Evolutionary conservation across 2,888 invertebrate species (phyloP).

Genomic region (Terebella lapidaria): DNA sequence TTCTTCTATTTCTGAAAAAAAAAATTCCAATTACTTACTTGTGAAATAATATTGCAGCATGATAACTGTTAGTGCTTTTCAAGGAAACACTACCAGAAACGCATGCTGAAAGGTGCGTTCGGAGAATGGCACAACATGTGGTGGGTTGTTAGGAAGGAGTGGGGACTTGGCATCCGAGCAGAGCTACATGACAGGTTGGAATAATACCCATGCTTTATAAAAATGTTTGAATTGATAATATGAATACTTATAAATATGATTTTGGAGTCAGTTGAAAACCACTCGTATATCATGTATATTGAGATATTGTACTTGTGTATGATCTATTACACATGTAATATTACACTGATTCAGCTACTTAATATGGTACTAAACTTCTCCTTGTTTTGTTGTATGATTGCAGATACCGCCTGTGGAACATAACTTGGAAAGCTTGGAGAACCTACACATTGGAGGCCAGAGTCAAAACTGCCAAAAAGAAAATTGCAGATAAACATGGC

Average conservation of each 20-base stretch:
- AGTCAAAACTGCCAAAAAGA: slow-evolving; percentile 26
- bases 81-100: neutral
- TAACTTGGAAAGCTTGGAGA: slow-evolving; percentile 30
- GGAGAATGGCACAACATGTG: slow-evolving; percentile 41
- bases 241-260: too few relatives aligned
- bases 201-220: neutral
- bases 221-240: too few relatives aligned
- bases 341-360: neutral
- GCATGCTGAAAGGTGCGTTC: slow-evolving; percentile 24
- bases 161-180: slow-evolving; percentile 44
- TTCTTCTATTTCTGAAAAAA: too few relatives aligned
- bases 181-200: slow-evolving; percentile 3
- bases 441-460: slow-evolving; percentile 25
- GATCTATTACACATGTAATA: neutral
- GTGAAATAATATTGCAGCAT: too few relatives aligned
- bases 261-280: too few relatives aligned
- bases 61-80: too few relatives aligned
- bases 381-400: slow-evolving; percentile 6
- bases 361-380: too few relatives aligned
- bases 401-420: slow-evolving; percentile 38
- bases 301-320: too few relatives aligned
- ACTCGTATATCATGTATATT: too few relatives aligned
- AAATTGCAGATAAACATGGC: slow-evolving; percentile 31
- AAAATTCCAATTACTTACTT: too few relatives aligned
- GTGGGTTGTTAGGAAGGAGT: slow-evolving; percentile 45